A percentile compares a stretch with the other conserved stretches of the same genome.
phyloP scores from a whole-genome alignment of 2,888 invertebrate species.

The Venustoraphidia nigricollis region DNA sequence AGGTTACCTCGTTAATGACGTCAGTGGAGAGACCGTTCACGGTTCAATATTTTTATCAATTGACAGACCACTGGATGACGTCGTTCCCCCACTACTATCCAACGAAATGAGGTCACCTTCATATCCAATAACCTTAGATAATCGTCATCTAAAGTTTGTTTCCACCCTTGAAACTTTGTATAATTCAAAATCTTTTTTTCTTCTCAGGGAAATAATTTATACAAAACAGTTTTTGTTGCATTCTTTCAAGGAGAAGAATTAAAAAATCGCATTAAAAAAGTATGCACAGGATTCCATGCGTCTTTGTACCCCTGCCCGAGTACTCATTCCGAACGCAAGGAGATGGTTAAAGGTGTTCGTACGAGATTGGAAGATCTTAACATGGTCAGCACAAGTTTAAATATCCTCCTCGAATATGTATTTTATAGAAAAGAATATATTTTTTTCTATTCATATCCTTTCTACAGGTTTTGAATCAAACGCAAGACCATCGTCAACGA shows the following conservation, averaged over 20 bases:
- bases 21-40: too few relatives aligned
- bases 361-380: conserved; percentile 81
- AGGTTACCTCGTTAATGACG: too few relatives aligned
- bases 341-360: conserved; percentile 82
- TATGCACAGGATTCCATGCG: conserved; percentile 86
- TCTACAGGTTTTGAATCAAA: conserved; percentile 64
- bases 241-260: conserved; percentile 88
- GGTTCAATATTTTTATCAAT: too few relatives aligned
- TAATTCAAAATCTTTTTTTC: conserved; percentile 2
- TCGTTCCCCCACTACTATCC: too few relatives aligned
- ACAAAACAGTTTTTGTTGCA: conserved; percentile 80
- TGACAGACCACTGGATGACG: too few relatives aligned
- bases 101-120: too few relatives aligned
- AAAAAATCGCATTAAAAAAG: conserved; percentile 80
- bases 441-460: conserved; percentile 4
- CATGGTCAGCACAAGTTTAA: conserved; percentile 32
- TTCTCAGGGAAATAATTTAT: conserved; percentile 66
- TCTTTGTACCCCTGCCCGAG: conserved; percentile 87
- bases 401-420: conserved; percentile 3
- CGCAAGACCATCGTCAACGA: conserved; percentile 73
- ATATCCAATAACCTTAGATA: too few relatives aligned
- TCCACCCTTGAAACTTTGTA: conserved; percentile 2
- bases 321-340: conserved; percentile 64
- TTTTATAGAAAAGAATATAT: background rate
- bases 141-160: background rate